Base-by-base conservation (phyloP, 2,888 invertebrate genomes). In the Phengaris alcon region DNA sequence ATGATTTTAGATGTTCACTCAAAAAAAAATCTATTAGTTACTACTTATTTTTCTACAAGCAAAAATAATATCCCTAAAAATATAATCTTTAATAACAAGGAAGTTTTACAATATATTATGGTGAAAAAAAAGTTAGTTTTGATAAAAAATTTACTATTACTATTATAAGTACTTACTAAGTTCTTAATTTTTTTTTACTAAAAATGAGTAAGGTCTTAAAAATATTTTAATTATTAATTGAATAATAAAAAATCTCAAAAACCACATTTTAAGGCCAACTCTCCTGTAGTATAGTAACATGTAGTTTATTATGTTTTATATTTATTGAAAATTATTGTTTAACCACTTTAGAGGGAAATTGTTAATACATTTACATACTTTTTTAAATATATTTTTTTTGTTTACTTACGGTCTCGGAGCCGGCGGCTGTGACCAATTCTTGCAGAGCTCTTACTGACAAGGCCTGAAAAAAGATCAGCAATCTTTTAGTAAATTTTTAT, bases 391-490 rank as follows among this genome's bases (percentile, higher is more conserved):
- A 74, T 70, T 55, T 77, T 78, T 75, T 77, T 77, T 74, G 75
- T 78, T 80, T 84, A 94, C 95, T 96, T 96, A 98, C 98, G 94
- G 97, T 97, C 94, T 98, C 98, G 73, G 96, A 97, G 77, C 97
- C 97, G 48, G 98, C 97, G 5, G 98, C 98, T 22, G 99, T 99
- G 79, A 99, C 99, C 91, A 99, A 95, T 91, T 99, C 99, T 93
- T 99, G 99, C 76, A 99, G 93, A 78, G 99, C 99, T 87, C 99
- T 95, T 77, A 99, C 99, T 80, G 99, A 99, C 80, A 99, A 94
- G 48, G 99, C 99, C 95, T 94, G 85, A 68, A 84, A 85, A 68
- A n/a, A 22, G 54, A 55, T 55, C 35, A 35, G 6, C 12, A 3
- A 22, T 22, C 0, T 44, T 52, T 6, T 48, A 4, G 7, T 48